Evolutionary conservation across 2,888 invertebrate species (phyloP).

Genomic region (Eugnorisma glareosa): DNA sequence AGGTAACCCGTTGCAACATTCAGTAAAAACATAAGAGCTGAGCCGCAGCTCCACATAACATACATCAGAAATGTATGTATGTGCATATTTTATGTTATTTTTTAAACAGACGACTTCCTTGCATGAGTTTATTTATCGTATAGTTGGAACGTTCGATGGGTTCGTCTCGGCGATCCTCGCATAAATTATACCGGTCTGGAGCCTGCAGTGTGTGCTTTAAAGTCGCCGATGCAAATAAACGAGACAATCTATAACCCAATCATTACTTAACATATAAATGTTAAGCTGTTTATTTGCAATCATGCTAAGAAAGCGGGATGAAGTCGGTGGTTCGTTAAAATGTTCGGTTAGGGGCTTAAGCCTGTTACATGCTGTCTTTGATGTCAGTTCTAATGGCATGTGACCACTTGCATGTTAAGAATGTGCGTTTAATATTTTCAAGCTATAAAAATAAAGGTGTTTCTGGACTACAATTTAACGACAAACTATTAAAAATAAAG

Average conservation of each 20-base stretch:
- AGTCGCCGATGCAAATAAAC: conserved; percentile 69
- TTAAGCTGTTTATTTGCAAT: conserved; percentile 62
- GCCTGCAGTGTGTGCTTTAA: conserved; percentile 60
- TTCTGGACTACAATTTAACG: neutral
- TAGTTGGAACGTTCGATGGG: conserved; percentile 48
- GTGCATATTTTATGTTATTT: conserved; percentile 62
- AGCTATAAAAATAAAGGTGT: neutral
- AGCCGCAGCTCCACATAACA: conserved; percentile 48
- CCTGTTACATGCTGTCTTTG: conserved; percentile 13
- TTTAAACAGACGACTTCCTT: conserved; percentile 62
- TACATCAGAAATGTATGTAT: conserved; percentile 63
- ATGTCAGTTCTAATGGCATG: conserved; percentile 1
- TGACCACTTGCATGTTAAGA: neutral
- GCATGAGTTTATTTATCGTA: conserved; percentile 62
- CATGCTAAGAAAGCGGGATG: conserved; percentile 45
- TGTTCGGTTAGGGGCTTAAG: conserved; percentile 34
- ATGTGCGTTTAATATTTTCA: neutral
- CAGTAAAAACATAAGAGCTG: conserved; percentile 45
- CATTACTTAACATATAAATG: conserved; percentile 65
- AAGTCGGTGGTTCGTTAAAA: conserved; percentile 48
- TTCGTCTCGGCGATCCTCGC: conserved; percentile 50
- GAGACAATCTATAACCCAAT: conserved; percentile 64
- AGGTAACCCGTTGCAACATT: conserved; percentile 36
- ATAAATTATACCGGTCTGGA: conserved; percentile 67
- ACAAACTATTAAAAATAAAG: no score